These are phyloP conservation scores for Lasioglossum figueresi DNA, from an alignment of 2,888 invertebrate genomes.

Conservation along the genomic window DNA sequence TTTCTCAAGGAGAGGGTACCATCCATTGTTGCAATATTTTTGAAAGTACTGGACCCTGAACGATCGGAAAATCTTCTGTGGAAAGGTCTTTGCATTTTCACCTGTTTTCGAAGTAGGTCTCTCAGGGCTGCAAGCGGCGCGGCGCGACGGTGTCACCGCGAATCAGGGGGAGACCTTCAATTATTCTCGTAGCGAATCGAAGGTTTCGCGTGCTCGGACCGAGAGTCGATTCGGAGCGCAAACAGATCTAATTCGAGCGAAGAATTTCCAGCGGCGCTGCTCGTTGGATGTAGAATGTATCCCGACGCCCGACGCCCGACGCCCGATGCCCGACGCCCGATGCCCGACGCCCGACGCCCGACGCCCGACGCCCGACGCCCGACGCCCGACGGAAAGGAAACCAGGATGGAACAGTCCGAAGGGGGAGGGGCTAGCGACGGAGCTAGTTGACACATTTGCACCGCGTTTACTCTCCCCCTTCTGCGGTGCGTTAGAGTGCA, in stretches of 20 bases:
- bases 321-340: background rate
- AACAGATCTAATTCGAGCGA: constrained; percentile 20
- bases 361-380: background rate
- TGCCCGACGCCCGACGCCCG: constrained; percentile 7
- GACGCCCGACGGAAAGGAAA: constrained; percentile 14
- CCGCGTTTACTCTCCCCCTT: constrained; percentile 46
- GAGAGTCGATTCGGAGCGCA: constrained; percentile 3
- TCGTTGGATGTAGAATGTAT: constrained; percentile 9
- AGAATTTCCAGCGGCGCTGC: constrained; percentile 9
- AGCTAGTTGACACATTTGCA: constrained; percentile 66
- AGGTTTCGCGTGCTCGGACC: background rate
- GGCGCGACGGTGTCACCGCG: background rate
- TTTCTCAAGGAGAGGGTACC: background rate
- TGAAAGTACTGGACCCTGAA: too few species aligned
- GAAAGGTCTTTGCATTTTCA: background rate
- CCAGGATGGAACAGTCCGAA: constrained; percentile 27
- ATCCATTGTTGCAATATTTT: background rate
- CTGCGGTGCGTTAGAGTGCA: constrained; percentile 37
- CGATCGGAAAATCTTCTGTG: too few species aligned
- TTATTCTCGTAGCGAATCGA: constrained; percentile 17
- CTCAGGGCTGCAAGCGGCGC: background rate
- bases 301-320: constrained; percentile 1
- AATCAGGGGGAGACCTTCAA: background rate
- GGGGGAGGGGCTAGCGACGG: background rate
- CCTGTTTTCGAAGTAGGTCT: background rate